Percentiles rank a stretch among this genome's conserved stretches.
phyloP scores from a whole-genome alignment of 2,113 vertebrate species.

The Strix uralensis region DNA sequence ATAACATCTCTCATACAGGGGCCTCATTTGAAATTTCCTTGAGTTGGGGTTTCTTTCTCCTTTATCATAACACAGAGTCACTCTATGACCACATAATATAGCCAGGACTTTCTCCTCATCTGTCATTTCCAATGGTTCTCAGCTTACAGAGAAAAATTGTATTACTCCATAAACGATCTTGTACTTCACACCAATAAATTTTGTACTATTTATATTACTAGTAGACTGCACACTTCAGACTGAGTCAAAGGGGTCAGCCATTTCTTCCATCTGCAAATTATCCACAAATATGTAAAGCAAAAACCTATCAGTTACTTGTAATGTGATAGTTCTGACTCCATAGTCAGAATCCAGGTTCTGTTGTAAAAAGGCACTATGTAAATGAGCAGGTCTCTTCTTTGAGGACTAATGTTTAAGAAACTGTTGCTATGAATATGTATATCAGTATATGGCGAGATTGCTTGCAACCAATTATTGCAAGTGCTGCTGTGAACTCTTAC shows the following conservation, averaged over 20 bases:
- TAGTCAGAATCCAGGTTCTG: background rate
- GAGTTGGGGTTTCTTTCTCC: background rate
- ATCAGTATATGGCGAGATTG: background rate
- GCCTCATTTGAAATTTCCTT: background rate
- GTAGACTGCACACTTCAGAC: background rate
- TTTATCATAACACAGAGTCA: background rate
- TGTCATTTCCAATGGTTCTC: constrained; percentile 3
- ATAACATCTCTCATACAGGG: background rate
- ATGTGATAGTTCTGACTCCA: background rate
- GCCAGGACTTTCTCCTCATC: background rate
- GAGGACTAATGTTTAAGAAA: background rate
- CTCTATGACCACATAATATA: background rate
- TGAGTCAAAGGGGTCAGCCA: background rate
- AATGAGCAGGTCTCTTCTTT: background rate
- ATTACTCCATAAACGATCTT: background rate
- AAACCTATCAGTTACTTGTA: background rate
- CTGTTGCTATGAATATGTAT: background rate
- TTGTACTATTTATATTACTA: background rate
- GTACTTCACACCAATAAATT: background rate
- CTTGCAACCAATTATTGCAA: background rate
- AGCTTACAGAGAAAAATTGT: background rate
- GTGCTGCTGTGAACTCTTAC: background rate
- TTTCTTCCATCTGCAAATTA: constrained; percentile 1
- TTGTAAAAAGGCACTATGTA: background rate
- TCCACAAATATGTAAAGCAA: background rate